Base-by-base conservation (phyloP, 92 coral and sea anemone genomes). In the Phymanthus crucifer region DNA sequence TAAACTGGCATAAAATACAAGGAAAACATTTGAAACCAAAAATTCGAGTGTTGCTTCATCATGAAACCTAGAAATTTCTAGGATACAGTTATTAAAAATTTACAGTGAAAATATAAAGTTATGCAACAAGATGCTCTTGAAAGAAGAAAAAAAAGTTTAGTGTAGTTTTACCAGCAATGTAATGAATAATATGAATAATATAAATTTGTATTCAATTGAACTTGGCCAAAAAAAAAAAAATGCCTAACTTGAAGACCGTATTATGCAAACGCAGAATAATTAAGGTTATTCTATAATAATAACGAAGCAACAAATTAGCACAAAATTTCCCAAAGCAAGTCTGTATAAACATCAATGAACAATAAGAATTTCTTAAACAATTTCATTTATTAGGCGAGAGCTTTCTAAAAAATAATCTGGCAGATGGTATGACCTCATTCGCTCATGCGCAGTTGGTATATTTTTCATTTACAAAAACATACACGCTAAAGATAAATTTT, bases 151-250 rank as follows among this genome's bases (percentile, higher is more conserved):
- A 54, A 54, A 7, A 24, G 7, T 61, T 6, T 26, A 61, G 35
- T 29, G 68, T 18, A 54, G 4, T 2, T 8, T 26, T 61, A 26
- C 27, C 21, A 52, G 18, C 61, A 43, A 4, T 13, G 18, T 24
- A 1, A 24, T 61, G 26, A 27, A 14, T 14, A 61, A 61, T 24
- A 61, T 2, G 32, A 24, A 19, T 23, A 0, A 19, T 19, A 54
- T 19, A 54, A 19, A 54, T 54, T 3, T 27, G 17, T 26, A 21
- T 29, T n/a, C n/a, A n/a, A n/a, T 61, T 61, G 68, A 29, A 61
- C 68, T 61, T 61, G 68, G 68, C n/a, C 64, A 27, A 61, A 61
- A 24, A 61, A 24, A n/a, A n/a, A n/a, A n/a, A n/a, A n/a, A n/a
- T n/a, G n/a, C n/a, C n/a, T 34, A 61, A 61, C 29, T 11, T 61